Evolutionary conservation across 2,797 vertebrate species (phyloP).

Genomic region (Macropodus opercularis): DNA sequence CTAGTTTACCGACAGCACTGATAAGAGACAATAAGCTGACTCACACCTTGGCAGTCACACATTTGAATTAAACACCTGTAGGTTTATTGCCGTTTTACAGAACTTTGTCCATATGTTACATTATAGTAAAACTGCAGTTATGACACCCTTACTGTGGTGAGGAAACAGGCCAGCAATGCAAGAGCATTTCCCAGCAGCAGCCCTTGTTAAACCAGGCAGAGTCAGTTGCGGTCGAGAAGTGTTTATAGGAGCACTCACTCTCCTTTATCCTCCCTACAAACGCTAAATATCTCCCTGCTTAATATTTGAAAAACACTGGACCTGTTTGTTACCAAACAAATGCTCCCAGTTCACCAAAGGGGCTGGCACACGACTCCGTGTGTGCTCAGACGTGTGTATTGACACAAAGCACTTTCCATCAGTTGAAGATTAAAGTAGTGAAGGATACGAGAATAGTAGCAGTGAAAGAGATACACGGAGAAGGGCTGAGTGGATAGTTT

Average conservation of each 20-base stretch:
- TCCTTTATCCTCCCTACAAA: conserved; percentile 35
- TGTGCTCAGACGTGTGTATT: conserved; percentile 24
- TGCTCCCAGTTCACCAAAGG: conserved; percentile 36
- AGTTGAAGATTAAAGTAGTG: conserved; percentile 67
- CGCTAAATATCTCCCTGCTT: conserved; percentile 22
- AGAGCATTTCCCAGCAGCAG: conserved; percentile 43
- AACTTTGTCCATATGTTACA: conserved; percentile 17
- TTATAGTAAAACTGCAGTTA: conserved; percentile 1
- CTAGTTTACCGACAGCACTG: conserved; percentile 26
- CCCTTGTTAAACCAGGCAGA: conserved; percentile 35
- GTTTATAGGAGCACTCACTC: conserved; percentile 27
- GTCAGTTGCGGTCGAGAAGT: conserved; percentile 13
- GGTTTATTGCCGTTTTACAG: conserved; percentile 11
- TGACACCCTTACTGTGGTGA: conserved; percentile 7
- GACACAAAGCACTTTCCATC: conserved; percentile 52
- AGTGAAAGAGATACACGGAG: conserved; percentile 67
- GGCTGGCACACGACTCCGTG: conserved; percentile 34
- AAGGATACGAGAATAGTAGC: conserved; percentile 53
- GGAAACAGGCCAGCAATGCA: conserved; percentile 6
- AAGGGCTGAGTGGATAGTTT: conserved; percentile 60
- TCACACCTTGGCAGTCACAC: conserved; percentile 1
- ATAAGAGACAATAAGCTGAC: conserved; percentile 16
- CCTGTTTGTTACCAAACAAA: conserved; percentile 61
- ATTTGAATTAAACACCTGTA: conserved; percentile 23
- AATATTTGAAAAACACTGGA: conserved; percentile 42